Base-by-base conservation (phyloP, 1,140 invertebrate species). In the Eupristina koningsbergeri region DNA sequence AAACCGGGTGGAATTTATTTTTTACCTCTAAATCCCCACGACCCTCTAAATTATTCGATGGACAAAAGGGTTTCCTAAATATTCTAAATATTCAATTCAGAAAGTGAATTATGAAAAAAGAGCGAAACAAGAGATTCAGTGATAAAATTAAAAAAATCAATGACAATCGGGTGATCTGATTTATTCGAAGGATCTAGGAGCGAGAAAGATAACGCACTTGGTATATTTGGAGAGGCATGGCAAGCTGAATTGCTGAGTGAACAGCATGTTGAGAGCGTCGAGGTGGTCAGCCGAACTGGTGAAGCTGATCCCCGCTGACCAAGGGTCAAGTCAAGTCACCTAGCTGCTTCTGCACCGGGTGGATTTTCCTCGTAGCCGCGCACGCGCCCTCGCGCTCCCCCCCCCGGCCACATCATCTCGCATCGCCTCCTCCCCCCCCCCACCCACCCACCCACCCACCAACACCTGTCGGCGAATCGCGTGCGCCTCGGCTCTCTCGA, bases 221-320 rank as follows among this genome's bases (percentile, higher is more conserved):
- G 91, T 91, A 81, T 90, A 91, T 84, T 91, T 92, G 74, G 90
- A 87, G 61, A 92, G 89, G 76, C 91, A 92, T 87, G 91, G 91
- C 45, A 92, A 86, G 64, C 87, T 87, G 77, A 92, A 89, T 81
- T 92, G 92, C 85, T 92, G 91, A 41, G 90, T 89, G 89, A 92
- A 92, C 64, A 91, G 86, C 92, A 92, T 92, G 50, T 15, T 76
- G 19, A 34, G 13, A 22, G 73, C 41, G 6, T 31, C 26, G 87
- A 89, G 87, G 80, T 81, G 88, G 76, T 84, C 85, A 83, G 84
- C 85, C 80, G 81, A 67, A 91, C 90, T 91, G 89, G 88, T 87
- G 86, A 81, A 67, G 63, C 36, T 19, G 6, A 67, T 89, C 86
- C 86, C 81, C 89, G 89, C 88, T 92, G 91, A 91, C 91, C 90